Conservation (phyloP, 1,140 invertebrate species). For the Battus philenor region DNA sequence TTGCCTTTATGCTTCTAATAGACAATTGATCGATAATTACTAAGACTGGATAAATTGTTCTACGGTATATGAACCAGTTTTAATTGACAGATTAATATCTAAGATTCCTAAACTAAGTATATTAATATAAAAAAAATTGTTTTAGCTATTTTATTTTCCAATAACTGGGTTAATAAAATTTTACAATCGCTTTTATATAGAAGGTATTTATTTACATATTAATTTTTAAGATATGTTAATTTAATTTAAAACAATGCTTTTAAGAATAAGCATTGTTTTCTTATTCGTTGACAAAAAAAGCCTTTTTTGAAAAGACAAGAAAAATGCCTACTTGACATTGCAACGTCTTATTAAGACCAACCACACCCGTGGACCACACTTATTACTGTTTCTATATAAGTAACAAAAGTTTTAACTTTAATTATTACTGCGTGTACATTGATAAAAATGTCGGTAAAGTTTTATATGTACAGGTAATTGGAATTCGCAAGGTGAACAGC, state of each 20-base stretch:
- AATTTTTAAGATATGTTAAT: too few species aligned
- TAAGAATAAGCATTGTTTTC: background rate
- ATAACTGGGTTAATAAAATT: too few species aligned
- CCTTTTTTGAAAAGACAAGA: too few species aligned
- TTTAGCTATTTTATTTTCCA: too few species aligned
- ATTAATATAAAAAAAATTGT: too few species aligned
- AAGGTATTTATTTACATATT: too few species aligned
- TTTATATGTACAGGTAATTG: conserved; percentile 7
- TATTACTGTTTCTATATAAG: conserved; percentile 11
- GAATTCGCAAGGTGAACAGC: conserved; percentile 10
- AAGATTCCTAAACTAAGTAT: too few species aligned
- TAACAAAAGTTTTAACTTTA: conserved; percentile 12
- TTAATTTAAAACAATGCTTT: too few species aligned
- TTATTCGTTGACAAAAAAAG: too few species aligned
- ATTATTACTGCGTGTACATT: conserved; percentile 13
- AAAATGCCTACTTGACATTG: conserved; percentile 8
- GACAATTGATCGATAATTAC: conserved; percentile 1
- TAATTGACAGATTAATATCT: conserved; percentile 4
- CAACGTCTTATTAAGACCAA: conserved; percentile 8
- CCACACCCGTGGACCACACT: conserved; percentile 6
- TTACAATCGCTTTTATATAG: too few species aligned
- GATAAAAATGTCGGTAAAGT: conserved; percentile 17
- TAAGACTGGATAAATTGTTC: conserved; percentile 7
- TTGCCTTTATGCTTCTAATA: conserved; percentile 7
- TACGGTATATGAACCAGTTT: conserved; percentile 8